These are phyloP conservation scores for Cyphomyrus discorhynchus DNA, from an alignment of 2,113 vertebrate genomes.

Conservation along the genomic window DNA sequence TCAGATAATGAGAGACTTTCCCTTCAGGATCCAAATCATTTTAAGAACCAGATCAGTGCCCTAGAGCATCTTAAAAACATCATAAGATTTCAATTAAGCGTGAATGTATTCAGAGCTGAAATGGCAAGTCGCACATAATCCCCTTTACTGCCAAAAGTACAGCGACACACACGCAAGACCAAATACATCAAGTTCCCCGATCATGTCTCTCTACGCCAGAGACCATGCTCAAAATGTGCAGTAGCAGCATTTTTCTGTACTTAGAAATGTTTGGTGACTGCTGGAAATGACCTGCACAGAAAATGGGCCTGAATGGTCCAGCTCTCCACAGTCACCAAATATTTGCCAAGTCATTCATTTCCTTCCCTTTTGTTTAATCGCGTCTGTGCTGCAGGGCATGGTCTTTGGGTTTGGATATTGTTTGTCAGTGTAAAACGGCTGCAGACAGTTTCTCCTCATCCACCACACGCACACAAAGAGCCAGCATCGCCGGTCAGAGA, in stretches of 20 bases:
- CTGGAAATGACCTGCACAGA: neutral
- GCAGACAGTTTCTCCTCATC: constrained; percentile 9
- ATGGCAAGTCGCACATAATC: constrained; percentile 5
- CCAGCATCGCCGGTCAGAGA: neutral
- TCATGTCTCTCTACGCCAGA: neutral
- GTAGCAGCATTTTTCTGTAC: constrained; percentile 21
- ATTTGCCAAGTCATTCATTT: constrained; percentile 23
- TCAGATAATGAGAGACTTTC: constrained; percentile 47
- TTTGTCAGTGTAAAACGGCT: neutral
- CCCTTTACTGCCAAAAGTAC: constrained; percentile 18
- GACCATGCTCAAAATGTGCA: constrained; percentile 16
- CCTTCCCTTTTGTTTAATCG: constrained; percentile 1
- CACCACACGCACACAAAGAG: neutral
- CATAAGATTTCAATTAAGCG: constrained; percentile 44
- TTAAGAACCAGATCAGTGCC: constrained; percentile 28
- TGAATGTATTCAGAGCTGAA: constrained; percentile 66
- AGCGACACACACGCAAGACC: constrained; percentile 25
- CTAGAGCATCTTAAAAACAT: constrained; percentile 30
- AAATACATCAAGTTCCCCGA: neutral
- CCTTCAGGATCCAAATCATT: constrained; percentile 49
- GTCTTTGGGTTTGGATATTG: neutral
- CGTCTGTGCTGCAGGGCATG: neutral
- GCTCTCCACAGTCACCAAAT: constrained; percentile 43
- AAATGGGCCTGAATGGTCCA: neutral
- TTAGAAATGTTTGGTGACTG: constrained; percentile 42